These are phyloP conservation scores for Labeo catla DNA, from an alignment of 2,113 vertebrate genomes.

Conservation along the genomic window DNA sequence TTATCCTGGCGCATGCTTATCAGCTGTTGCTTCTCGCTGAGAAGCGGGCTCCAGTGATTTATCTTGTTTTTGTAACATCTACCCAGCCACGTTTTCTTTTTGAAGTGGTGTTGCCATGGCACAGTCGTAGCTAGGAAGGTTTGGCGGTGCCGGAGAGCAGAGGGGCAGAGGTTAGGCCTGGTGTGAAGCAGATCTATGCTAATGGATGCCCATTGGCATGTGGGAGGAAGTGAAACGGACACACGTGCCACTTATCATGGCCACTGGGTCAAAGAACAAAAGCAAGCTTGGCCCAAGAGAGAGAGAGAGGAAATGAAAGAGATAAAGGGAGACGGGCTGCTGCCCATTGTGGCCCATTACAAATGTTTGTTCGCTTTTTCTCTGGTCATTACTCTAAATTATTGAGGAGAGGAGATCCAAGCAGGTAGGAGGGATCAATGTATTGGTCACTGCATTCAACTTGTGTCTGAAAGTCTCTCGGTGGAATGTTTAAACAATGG, in stretches of 20 bases:
- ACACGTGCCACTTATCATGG: conserved; percentile 45
- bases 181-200: conserved; percentile 53
- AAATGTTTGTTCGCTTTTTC: conserved; percentile 39
- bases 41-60: conserved; percentile 52
- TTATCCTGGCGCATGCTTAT: conserved; percentile 60
- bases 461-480: neutral
- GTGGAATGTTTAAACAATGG: conserved; percentile 17
- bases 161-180: conserved; percentile 40
- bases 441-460: neutral
- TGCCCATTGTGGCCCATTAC: conserved; percentile 30
- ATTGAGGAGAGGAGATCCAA: neutral
- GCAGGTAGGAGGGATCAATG: conserved; percentile 27
- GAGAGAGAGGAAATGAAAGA: conserved; percentile 25
- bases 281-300: conserved; percentile 35
- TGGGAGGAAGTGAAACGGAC: conserved; percentile 48
- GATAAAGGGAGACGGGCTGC: conserved; percentile 6
- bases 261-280: conserved; percentile 55
- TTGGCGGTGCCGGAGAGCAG: neutral
- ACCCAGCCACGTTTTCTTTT: conserved; percentile 47
- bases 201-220: conserved; percentile 53
- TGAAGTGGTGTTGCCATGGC: conserved; percentile 55
- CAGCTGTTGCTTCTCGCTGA: conserved; percentile 45
- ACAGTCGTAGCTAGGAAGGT: conserved; percentile 21
- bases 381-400: conserved; percentile 39
- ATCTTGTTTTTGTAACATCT: conserved; percentile 50